These are phyloP conservation scores for Globodera rostochiensis DNA, from an alignment of 1,140 invertebrate genomes.

Conservation along the genomic window DNA sequence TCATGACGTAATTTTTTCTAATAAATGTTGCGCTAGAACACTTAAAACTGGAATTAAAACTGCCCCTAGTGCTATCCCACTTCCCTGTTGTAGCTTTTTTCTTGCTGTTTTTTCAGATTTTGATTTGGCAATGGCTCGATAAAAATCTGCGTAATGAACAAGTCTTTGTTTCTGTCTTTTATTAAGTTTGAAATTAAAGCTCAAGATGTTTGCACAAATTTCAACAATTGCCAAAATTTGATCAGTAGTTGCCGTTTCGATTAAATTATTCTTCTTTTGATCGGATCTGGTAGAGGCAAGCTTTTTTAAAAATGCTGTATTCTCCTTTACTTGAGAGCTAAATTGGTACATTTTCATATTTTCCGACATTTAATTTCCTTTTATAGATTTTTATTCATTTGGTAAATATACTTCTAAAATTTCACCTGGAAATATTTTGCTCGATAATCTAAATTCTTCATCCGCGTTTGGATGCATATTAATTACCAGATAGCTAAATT, in stretches of 20 bases:
- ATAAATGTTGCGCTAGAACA: too few species aligned
- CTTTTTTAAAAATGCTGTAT: too few species aligned
- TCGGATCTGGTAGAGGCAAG: too few species aligned
- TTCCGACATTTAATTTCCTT: too few species aligned
- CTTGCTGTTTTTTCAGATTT: conserved; percentile 28
- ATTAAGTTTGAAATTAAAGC: conserved; percentile 23
- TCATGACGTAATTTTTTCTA: too few species aligned
- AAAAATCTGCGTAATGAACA: too few species aligned
- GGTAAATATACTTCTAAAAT: not conserved
- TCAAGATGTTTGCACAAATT: conserved; percentile 35
- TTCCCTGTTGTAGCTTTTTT: conserved; percentile 36
- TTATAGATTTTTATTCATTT: too few species aligned
- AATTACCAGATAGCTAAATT: not conserved
- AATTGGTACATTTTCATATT: not conserved
- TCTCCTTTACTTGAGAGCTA: not conserved
- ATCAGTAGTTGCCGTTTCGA: not conserved
- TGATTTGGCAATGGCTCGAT: conserved; percentile 14
- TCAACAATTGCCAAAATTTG: conserved; percentile 36
- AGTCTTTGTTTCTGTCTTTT: conserved; percentile 7
- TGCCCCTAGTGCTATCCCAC: not conserved
- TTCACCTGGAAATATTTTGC: too few species aligned
- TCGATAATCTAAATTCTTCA: not conserved
- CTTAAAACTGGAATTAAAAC: too few species aligned
- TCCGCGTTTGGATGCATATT: not conserved
- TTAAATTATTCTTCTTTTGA: too few species aligned